Evolutionary conservation across 1,140 invertebrate species (phyloP).

Genomic region (Neodiprion virginianus): DNA sequence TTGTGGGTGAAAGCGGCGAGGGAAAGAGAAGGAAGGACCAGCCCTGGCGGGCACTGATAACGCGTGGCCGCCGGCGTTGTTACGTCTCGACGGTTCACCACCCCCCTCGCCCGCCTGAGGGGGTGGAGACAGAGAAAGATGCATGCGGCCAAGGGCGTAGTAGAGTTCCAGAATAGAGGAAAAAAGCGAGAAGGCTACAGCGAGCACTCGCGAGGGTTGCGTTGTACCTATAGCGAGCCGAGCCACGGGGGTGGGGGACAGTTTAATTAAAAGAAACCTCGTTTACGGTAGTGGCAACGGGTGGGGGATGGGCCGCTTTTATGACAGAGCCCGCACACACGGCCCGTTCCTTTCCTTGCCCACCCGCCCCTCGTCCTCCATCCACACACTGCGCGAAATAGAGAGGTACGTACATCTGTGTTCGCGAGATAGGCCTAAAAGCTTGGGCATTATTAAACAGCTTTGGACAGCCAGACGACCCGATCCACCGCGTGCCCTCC

Average conservation of each 20-base stretch:
- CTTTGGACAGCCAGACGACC: background rate
- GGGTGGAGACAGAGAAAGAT: slow-evolving; percentile 25
- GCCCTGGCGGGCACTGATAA: slow-evolving; percentile 58
- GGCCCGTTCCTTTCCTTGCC: background rate
- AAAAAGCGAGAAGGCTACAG: background rate
- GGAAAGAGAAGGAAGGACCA: slow-evolving; percentile 22
- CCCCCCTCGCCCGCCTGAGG: background rate
- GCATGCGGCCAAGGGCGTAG: slow-evolving; percentile 21
- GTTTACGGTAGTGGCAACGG: slow-evolving; percentile 32
- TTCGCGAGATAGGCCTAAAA: slow-evolving; percentile 46
- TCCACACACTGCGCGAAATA: background rate
- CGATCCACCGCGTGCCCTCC: no score
- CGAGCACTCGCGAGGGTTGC: background rate
- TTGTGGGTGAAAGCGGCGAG: slow-evolving; percentile 25
- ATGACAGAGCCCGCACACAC: slow-evolving; percentile 40
- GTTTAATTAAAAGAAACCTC: slow-evolving; percentile 63
- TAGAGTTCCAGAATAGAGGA: no score
- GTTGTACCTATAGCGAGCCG: no score
- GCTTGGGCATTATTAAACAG: slow-evolving; percentile 37
- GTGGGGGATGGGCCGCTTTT: slow-evolving; percentile 38
- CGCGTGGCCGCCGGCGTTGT: slow-evolving; percentile 51
- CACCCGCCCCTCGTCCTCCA: background rate
- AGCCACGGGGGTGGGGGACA: slow-evolving; percentile 35
- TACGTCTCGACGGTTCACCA: slow-evolving; percentile 50
- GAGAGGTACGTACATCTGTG: slow-evolving; percentile 35